Evolutionary conservation across 2,888 invertebrate species (phyloP), one percentile per base, ranked within the genome.

Genomic region (Strigamia crassipes): DNA sequence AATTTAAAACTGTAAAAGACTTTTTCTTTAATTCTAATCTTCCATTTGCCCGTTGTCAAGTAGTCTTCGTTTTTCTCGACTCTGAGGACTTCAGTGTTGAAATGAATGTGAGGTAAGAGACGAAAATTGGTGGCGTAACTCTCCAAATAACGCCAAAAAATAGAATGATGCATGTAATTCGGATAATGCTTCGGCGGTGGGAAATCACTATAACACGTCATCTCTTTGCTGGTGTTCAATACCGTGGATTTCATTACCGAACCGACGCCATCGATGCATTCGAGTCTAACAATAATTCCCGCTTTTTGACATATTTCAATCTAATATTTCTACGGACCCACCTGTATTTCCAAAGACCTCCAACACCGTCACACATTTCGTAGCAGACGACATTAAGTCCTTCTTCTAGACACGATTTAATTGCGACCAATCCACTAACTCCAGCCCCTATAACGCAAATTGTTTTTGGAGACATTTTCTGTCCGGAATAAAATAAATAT

Each of bases 91-190:
- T 82, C 82, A 23, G 78, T 82, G 31, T 84, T 83, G 81, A 87
- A 87, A 8, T 83, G 83, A 18, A 87, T 85, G 82, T 86, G 83
- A 10, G 84, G 84, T 15, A 83, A 42, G n/a, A 87, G 85, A 81
- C 84, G 83, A 82, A 87, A 87, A 83, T 85, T 84, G 0, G 85
- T 84, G 6, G 86, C 86, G 83, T 87, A 87, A 83, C 85, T 80
- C 27, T 83, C 83, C 81, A 87, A 86, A 84, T 88, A 88, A 80
- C 86, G 84, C n/a, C 87, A 82, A 23, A 86, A 87, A 83, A 86
- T 85, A 42, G 82, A 82, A 83, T 89, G 88, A 82, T 87, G 88
- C 86, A 89, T 87, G 84, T 87, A 89, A 82, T 87, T 87, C 15
- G 89, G 87, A 82, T 86, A 87, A 23, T 88, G 84, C 51, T 85